These are phyloP conservation scores for Alsophila aescularia DNA, from an alignment of 2,888 invertebrate species.

Conservation along the genomic window DNA sequence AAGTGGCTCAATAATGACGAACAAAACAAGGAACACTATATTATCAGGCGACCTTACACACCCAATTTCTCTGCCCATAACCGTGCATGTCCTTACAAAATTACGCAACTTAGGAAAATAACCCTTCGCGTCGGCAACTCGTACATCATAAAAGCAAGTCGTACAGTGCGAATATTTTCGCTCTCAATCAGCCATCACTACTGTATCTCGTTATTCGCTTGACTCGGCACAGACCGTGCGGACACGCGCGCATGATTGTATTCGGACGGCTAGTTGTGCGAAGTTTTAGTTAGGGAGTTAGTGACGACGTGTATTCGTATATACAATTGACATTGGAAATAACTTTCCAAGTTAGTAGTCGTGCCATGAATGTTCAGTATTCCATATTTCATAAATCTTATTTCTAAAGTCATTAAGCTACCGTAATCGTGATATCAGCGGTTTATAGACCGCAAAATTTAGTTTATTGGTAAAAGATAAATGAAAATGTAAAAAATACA, in stretches of 20 bases:
- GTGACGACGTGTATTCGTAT: no score
- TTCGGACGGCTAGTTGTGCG: slow-evolving; percentile 9
- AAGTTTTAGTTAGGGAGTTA: slow-evolving; percentile 7
- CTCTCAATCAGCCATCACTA: slow-evolving; percentile 33
- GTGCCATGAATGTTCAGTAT: no score
- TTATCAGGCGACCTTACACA: neutral
- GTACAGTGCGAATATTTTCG: slow-evolving; percentile 37
- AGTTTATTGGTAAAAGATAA: no score
- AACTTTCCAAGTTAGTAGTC: no score
- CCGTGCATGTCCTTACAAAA: slow-evolving; percentile 11
- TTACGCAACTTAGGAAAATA: slow-evolving; percentile 30
- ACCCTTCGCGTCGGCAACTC: slow-evolving; percentile 25
- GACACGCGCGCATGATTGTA: slow-evolving; percentile 41
- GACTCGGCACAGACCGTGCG: slow-evolving; percentile 37
- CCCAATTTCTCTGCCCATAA: neutral
- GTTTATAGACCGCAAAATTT: no score
- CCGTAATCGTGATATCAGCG: no score
- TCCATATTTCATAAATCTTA: no score
- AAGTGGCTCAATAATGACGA: no score
- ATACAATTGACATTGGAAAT: no score
- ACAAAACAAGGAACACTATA: neutral
- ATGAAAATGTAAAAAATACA: no score
- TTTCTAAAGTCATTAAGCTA: no score
- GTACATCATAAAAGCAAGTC: slow-evolving; percentile 36
- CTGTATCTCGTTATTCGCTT: slow-evolving; percentile 42